Evolutionary conservation across 1,140 invertebrate species (phyloP), one percentile per base, ranked within the genome.

Genomic region (Trichogramma pretiosum): DNA sequence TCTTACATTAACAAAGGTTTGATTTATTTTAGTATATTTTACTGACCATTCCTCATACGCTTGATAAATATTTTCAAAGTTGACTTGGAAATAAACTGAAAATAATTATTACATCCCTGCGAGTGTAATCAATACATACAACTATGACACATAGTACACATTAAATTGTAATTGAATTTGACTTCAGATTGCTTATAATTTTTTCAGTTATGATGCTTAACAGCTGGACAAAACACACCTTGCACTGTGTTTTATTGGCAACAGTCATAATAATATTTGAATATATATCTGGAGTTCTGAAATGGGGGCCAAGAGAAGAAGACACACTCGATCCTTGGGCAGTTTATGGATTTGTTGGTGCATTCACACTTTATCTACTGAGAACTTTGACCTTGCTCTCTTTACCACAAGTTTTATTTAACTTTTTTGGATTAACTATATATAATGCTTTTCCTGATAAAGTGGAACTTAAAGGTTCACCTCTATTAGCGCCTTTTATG

Each of bases 361-460:
- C 88, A 21, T 58, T 85, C 32, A 55, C 55, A 14, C 75, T 96
- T 33, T 95, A 95, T 64, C 60, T 86, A 26, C 63, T 95, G 35
- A 74, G 92, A 48, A 77, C 86, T 42, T 70, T 93, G 5, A 89
- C 91, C 24, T 82, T 96, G 59, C 76, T 96, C 11, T 89, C 91
- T 16, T 73, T 92, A 58, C 89, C 89, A 11, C 88, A 92, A 78
- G 88, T 91, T 42, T 58, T 96, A 9, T 93, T 90, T 67, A 97
- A 97, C 70, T 91, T 93, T 64, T 74, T 87, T 48, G 94, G 93
- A 41, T 70, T 98, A 22, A 80, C 88, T 23, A 77, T 91, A 49
- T 98, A 93, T 67, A 97, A 98, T 74, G 87, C 90, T 45, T 98
- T 98, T 68, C 90, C 91, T 26, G 88, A 92, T 54, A 93, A 92